Evolutionary conservation across 2,113 vertebrate species (phyloP), one percentile per base, ranked within the genome.

Genomic region (Anguilla japonica): DNA sequence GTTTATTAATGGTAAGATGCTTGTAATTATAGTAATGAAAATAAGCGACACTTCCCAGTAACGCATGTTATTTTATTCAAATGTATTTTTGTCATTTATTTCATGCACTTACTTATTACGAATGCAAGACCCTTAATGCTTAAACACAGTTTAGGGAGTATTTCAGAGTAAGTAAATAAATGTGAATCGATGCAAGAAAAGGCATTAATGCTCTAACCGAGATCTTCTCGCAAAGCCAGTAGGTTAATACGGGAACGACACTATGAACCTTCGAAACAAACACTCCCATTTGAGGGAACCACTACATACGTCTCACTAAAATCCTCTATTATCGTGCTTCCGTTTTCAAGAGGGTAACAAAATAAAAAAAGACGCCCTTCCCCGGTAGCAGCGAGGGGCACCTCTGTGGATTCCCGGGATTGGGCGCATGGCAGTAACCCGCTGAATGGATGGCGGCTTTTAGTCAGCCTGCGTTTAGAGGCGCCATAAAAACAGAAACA

Each of bases 401-500:
- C 75, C 39, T 56, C 40, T 46, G 41, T 56, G 71, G 39, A 56
- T 50, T 79, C 43, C n/a, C 75, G 18, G 6, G 8, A 79, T 87
- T 90, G 87, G 87, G 88, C 87, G 83, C 82, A 82, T 63, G 29
- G n/a, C 75, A n/a, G 81, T 82, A 82, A 85, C 89, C 82, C 63
- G 81, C 53, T 86, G 84, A 84, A 84, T 63, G 82, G 84, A 34
- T 79, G 82, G 85, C 81, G 84, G 87, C 43, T 39, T 78, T 80
- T 43, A 53, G 82, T 84, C 79, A 34, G 87, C 57, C 85, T 79
- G 40, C 84, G 85, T 88, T 85, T 87, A 57, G 83, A 81, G 86
- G 80, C 56, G 83, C 80, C 67, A 43, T 26, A 46, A 11, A 60
- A 83, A 34, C 53, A 40, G 75, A 78, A 46, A 86, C 85, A 81